Percentiles rank a stretch among this genome's conserved stretches.
Conservation (phyloP, 1,140 invertebrate genomes). For the Augochlora pura region DNA sequence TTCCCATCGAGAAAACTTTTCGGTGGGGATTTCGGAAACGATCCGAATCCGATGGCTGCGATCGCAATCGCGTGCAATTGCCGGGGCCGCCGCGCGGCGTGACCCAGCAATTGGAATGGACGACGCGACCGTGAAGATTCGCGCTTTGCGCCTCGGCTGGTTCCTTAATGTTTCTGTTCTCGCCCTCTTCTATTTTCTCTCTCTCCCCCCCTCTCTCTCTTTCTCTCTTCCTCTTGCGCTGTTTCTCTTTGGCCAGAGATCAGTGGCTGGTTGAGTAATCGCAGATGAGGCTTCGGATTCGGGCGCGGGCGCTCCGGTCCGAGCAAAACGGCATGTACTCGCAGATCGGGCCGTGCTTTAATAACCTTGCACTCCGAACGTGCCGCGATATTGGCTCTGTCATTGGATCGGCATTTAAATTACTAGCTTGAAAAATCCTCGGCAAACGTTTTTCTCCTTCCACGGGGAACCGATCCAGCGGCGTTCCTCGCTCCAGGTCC, state of each 20-base stretch:
- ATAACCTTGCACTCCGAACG: slow-evolving; percentile 52
- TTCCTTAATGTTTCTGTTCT: too few relatives aligned
- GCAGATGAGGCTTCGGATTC: slow-evolving; percentile 36
- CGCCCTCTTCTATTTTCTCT: background rate
- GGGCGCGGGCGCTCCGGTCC: slow-evolving; percentile 29
- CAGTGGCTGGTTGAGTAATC: slow-evolving; percentile 46
- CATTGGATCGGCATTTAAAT: slow-evolving; percentile 56
- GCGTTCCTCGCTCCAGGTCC: too few relatives aligned
- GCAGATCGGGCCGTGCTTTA: slow-evolving; percentile 51
- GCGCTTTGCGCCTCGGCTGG: too few relatives aligned
- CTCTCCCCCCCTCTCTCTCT: background rate
- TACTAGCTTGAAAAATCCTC: slow-evolving; percentile 46
- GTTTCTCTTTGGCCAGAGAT: background rate
- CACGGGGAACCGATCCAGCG: background rate
- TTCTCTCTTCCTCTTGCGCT: background rate
- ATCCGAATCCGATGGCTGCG: background rate
- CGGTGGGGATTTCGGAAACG: background rate
- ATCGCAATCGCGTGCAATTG: slow-evolving; percentile 5
- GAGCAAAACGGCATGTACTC: slow-evolving; percentile 35
- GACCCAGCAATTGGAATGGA: slow-evolving; percentile 1
- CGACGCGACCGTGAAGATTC: background rate
- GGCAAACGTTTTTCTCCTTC: slow-evolving; percentile 47
- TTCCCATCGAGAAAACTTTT: background rate
- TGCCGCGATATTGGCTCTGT: slow-evolving; percentile 38
- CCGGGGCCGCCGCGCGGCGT: too few relatives aligned